These are phyloP conservation scores for Steatornis caripensis DNA, from an alignment of 2,113 vertebrate species.

Conservation along the genomic window DNA sequence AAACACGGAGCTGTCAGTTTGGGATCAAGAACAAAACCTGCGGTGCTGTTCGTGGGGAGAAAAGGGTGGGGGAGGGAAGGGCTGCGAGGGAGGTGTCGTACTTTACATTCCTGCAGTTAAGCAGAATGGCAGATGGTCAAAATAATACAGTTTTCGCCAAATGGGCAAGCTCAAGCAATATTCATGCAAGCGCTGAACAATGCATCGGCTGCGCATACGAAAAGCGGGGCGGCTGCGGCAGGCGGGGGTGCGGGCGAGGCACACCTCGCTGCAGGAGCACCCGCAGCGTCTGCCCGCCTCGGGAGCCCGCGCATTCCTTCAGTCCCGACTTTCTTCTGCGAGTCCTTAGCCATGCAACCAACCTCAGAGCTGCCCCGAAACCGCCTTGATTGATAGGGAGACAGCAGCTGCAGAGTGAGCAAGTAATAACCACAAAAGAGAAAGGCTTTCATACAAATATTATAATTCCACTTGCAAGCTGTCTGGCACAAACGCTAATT, in stretches of 20 bases:
- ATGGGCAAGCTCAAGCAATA: constrained; percentile 54
- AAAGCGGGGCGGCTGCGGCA: neutral
- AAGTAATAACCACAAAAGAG: constrained; percentile 29
- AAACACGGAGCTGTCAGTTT: constrained; percentile 8
- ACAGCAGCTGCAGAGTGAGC: constrained; percentile 61
- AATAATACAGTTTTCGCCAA: constrained; percentile 78
- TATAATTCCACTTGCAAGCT: constrained; percentile 32
- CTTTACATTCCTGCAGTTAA: constrained; percentile 78
- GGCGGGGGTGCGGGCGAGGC: neutral
- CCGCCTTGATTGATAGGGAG: constrained; percentile 42
- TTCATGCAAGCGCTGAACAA: neutral
- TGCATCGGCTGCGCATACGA: neutral
- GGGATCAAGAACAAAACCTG: constrained; percentile 21
- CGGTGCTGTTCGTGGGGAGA: neutral
- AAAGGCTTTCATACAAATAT: constrained; percentile 54
- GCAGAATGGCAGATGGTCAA: constrained; percentile 81
- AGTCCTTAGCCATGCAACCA: neutral
- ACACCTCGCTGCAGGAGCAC: neutral
- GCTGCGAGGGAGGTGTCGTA: neutral
- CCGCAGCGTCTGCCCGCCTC: constrained; percentile 46
- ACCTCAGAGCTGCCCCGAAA: neutral
- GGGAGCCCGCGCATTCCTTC: constrained; percentile 64
- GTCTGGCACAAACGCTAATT: constrained; percentile 7
- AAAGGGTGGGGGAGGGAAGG: neutral
- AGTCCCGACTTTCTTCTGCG: constrained; percentile 39